Evolutionary conservation across 1,140 invertebrate species (phyloP).

Genomic region (Drosophila elegans): DNA sequence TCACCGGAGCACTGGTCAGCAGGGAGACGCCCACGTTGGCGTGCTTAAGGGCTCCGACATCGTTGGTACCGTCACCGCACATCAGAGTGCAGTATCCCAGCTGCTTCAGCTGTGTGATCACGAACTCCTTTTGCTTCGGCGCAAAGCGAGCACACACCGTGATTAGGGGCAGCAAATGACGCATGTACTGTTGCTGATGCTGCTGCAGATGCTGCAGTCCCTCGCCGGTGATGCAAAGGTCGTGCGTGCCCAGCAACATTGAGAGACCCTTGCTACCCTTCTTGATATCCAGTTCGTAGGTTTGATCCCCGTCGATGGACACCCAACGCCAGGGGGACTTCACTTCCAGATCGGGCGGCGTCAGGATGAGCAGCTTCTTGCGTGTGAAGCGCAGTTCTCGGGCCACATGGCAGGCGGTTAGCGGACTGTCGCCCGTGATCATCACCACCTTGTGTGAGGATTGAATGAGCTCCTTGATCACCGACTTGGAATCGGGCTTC

Average conservation of each 20-base stretch:
- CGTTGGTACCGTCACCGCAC: constrained; percentile 99
- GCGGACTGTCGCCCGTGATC: constrained; percentile 99
- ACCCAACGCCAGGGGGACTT: constrained; percentile 91
- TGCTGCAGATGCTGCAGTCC: constrained; percentile 91
- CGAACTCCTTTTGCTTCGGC: constrained; percentile 98
- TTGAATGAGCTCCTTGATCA: constrained; percentile 96
- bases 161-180: constrained; percentile 92
- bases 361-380: constrained; percentile 92
- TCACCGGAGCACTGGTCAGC: constrained; percentile 93
- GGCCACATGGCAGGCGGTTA: constrained; percentile 99
- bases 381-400: constrained; percentile 96
- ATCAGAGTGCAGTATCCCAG: constrained; percentile 97
- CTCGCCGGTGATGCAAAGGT: constrained; percentile 98
- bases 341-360: constrained; percentile 75
- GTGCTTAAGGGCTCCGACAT: constrained; percentile 99
- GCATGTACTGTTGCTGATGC: constrained; percentile 88
- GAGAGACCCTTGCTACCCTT: constrained; percentile 36
- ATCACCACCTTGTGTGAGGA: constrained; percentile 98
- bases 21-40: constrained; percentile 94
- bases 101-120: constrained; percentile 95
- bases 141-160: constrained; percentile 97
- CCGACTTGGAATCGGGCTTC: constrained; percentile 96
- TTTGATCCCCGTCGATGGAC: constrained; percentile 85
- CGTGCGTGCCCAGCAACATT: constrained; percentile 88
- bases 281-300: constrained; percentile 71